Conservation (phyloP, 2,888 invertebrate species). For the Drosophila melanosoma region DNA sequence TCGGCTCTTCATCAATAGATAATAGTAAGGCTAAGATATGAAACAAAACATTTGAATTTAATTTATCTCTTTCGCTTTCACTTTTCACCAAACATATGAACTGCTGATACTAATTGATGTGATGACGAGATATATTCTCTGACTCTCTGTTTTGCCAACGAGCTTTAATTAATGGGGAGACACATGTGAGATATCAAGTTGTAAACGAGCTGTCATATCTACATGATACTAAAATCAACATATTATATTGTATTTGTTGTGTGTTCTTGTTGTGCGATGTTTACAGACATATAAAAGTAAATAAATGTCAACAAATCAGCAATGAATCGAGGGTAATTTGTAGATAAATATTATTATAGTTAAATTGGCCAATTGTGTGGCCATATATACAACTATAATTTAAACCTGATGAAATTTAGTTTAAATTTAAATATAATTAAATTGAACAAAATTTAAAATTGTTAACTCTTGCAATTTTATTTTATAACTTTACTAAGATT, state of each 20-base stretch:
- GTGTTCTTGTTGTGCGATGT: background rate
- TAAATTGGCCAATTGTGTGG: background rate
- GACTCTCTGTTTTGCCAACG: background rate
- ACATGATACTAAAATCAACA: conserved; percentile 1
- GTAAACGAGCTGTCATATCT: conserved; percentile 17
- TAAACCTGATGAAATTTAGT: background rate
- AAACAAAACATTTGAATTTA: background rate
- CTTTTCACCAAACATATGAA: background rate
- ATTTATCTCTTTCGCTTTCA: background rate
- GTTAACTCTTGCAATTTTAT: background rate
- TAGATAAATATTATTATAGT: background rate
- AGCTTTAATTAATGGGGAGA: conserved; percentile 18
- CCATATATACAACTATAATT: background rate
- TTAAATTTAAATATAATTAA: background rate
- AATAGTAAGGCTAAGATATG: background rate
- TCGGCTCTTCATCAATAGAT: background rate
- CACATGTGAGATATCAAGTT: background rate
- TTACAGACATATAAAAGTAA: background rate
- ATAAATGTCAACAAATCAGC: background rate
- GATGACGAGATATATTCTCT: background rate
- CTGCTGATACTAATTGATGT: background rate
- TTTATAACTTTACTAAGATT: background rate
- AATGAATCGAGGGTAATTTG: background rate
- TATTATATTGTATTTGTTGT: background rate
- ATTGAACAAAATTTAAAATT: background rate